phyloP scores from a whole-genome alignment of 2,113 vertebrate species.

The Rhagologus leucostigma region DNA sequence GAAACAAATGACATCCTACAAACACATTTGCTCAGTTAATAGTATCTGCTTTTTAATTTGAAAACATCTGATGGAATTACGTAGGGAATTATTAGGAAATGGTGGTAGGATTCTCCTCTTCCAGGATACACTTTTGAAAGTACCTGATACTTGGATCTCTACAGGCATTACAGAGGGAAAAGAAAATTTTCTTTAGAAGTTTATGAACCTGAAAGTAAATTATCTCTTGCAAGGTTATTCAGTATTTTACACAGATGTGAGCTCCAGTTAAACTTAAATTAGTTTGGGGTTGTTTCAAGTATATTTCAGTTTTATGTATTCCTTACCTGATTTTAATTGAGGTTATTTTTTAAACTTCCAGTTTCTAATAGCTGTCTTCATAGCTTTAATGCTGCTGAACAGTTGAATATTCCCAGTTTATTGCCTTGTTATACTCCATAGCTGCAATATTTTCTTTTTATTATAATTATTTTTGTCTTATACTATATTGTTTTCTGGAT shows the following conservation, averaged over 20 bases:
- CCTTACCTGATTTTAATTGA: constrained; percentile 5
- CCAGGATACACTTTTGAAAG: background rate
- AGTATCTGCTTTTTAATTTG: background rate
- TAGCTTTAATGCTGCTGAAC: background rate
- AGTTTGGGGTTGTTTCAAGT: background rate
- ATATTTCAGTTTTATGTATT: background rate
- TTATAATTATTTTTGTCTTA: background rate
- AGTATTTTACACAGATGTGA: background rate
- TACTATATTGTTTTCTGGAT: background rate
- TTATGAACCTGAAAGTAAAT: background rate
- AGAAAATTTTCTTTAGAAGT: background rate
- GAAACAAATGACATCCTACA: background rate
- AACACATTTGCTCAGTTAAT: background rate
- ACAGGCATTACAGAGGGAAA: background rate
- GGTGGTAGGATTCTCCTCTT: background rate
- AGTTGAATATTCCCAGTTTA: background rate
- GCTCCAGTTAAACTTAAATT: constrained; percentile 8
- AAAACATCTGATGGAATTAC: background rate
- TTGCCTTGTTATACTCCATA: background rate
- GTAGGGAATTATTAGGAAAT: background rate
- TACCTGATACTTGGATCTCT: background rate
- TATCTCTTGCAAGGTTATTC: background rate
- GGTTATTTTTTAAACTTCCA: background rate
- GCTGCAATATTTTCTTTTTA: constrained; percentile 2
- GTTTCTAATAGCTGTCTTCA: constrained; percentile 9